Evolutionary conservation across 2,888 invertebrate species (phyloP).

Genomic region (Ditula angustiorana): DNA sequence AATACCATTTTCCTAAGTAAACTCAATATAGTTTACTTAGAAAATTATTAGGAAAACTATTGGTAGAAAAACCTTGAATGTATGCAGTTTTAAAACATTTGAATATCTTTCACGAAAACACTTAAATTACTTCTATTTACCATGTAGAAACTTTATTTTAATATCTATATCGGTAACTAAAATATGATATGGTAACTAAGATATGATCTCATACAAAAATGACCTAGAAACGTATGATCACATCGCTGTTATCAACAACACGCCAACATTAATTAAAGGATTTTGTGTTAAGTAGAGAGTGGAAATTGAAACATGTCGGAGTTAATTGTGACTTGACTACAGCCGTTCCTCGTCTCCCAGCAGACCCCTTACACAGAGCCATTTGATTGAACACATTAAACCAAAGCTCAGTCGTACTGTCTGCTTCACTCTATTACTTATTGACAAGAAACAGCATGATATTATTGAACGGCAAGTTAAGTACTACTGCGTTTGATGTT

Average conservation of each 20-base stretch:
- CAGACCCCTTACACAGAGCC: constrained; percentile 20
- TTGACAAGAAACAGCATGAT: constrained; percentile 10
- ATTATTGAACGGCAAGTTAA: neutral
- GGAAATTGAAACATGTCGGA: constrained; percentile 79
- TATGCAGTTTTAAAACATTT: too few relatives aligned
- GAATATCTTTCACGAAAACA: too few relatives aligned
- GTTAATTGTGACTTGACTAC: constrained; percentile 70
- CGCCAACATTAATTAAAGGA: constrained; percentile 63
- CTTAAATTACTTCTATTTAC: too few relatives aligned
- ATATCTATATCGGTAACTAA: too few relatives aligned
- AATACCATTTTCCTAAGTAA: too few relatives aligned
- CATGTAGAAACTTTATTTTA: too few relatives aligned
- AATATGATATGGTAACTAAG: too few relatives aligned
- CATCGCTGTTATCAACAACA: constrained; percentile 5
- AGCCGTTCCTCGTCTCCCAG: constrained; percentile 35
- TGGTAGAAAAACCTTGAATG: too few relatives aligned
- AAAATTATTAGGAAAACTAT: too few relatives aligned
- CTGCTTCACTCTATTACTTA: constrained; percentile 1
- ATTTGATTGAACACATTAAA: neutral
- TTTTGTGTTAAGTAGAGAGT: constrained; percentile 65
- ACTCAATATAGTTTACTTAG: too few relatives aligned
- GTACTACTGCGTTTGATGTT: too few relatives aligned
- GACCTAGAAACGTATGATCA: neutral
- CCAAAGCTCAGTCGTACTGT: constrained; percentile 2
- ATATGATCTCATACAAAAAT: too few relatives aligned